Evolutionary conservation across 2,888 invertebrate genomes (phyloP), one percentile per base, ranked within the genome.

Genomic region (Lottia gigantea): DNA sequence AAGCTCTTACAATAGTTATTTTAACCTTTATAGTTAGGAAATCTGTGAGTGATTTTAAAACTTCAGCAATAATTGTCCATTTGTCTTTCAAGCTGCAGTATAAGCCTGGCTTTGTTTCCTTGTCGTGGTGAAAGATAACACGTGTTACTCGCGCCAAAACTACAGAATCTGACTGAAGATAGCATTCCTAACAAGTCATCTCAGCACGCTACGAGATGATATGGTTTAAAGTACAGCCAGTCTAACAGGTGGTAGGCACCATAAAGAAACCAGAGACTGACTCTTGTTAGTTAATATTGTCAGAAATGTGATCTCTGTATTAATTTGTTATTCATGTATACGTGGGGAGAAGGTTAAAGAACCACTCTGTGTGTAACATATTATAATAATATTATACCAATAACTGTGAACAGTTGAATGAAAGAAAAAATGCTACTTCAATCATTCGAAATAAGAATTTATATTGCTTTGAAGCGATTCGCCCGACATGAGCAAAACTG

Each of bases 251-350:
- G 55, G 55, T 19, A 23, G 23, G 55, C 55, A 55, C 55, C 55
- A 23, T 55, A 12, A 40, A 55, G 55, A 23, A 55, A 55, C 23
- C 55, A 23, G 55, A 55, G 55, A 19, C 23, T 19, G 23, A 23
- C 55, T 23, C 23, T 23, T 23, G 55, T 23, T 55, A 23, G 55
- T 55, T 55, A 55, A 55, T 23, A 55, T 23, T 55, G 55, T 23
- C 19, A 23, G 55, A 55, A 55, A 55, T 55, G 55, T 55, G 55
- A 55, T 55, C 55, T 23, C 55, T 55, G 19, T 19, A 55, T 55
- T 55, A 40, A 40, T 8, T 40, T 8, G 2, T 40, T 40, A 40
- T 40, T 6, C 40, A 11, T 40, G 11, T 40, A 40, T 40, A 40
- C 40, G 40, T 40, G 40, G 40, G 7, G 40, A 40, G 40, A 40